Evolutionary conservation across 2,113 vertebrate genomes (phyloP).

Genomic region (Raja brachyura): DNA sequence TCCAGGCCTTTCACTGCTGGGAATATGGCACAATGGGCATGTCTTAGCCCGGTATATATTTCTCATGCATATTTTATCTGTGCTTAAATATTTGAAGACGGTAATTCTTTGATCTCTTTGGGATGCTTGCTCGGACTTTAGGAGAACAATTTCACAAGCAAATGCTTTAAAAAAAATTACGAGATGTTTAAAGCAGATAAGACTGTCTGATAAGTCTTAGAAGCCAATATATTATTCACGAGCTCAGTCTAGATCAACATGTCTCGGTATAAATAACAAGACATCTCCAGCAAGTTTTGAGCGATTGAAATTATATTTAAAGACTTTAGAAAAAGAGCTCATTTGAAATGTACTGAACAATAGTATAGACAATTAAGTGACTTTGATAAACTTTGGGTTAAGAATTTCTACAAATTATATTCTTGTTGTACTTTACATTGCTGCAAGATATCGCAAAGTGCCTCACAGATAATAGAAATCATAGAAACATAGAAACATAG

Average conservation of each 20-base stretch:
- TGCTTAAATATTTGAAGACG: conserved; percentile 56
- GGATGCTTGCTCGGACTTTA: neutral
- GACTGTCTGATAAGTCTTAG: neutral
- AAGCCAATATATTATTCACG: neutral
- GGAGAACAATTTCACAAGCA: neutral
- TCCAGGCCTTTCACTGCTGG: conserved; percentile 45
- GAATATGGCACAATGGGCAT: conserved; percentile 59
- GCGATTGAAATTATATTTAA: neutral
- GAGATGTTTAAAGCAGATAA: neutral
- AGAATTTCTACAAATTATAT: neutral
- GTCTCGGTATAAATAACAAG: neutral
- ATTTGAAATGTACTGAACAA: neutral
- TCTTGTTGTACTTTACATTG: neutral
- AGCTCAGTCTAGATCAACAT: neutral
- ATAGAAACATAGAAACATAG: neutral
- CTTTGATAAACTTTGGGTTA: neutral
- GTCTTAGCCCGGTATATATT: conserved; percentile 53
- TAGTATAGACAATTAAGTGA: neutral
- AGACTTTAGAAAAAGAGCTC: neutral
- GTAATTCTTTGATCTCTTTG: neutral
- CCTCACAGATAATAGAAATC: neutral
- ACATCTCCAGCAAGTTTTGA: neutral
- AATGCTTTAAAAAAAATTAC: conserved; percentile 22
- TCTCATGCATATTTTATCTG: conserved; percentile 62
- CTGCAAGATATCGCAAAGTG: neutral